A percentile compares a stretch with the other conserved stretches of the same genome.
Conservation (phyloP, 2,888 invertebrate species). For the Myopa testacea region DNA sequence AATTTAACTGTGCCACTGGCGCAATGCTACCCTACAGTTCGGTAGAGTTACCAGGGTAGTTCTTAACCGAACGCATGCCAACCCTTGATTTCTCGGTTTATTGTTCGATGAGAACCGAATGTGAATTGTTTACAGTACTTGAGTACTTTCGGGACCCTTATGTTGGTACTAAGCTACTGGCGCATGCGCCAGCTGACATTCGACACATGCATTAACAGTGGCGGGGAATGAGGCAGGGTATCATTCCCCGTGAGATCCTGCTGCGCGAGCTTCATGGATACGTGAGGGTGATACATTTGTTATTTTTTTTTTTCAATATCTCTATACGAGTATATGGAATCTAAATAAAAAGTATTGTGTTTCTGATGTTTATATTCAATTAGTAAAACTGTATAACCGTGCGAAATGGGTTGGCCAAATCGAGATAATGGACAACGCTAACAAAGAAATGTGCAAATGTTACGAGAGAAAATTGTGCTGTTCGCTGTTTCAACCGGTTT, state of each 20-base stretch:
- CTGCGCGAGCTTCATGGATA: not conserved
- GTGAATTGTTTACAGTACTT: not conserved
- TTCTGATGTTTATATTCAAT: too few species aligned
- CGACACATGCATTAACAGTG: not conserved
- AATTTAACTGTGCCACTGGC: conserved; percentile 23
- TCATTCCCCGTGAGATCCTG: not conserved
- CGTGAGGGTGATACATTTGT: not conserved
- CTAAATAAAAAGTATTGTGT: too few species aligned
- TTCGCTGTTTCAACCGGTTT: too few species aligned
- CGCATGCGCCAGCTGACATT: conserved; percentile 46
- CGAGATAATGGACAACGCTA: too few species aligned
- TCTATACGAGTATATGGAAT: too few species aligned
- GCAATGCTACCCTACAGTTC: not conserved
- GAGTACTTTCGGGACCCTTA: not conserved
- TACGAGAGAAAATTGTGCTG: too few species aligned
- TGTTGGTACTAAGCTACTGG: conserved; percentile 12
- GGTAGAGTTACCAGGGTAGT: not conserved
- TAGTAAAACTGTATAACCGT: too few species aligned
- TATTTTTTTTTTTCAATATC: not conserved
- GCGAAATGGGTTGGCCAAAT: too few species aligned
- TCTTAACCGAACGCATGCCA: conserved; percentile 5
- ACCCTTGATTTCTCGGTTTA: conserved; percentile 40
- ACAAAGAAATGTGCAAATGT: too few species aligned
- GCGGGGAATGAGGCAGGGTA: not conserved
- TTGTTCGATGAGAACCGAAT: conserved; percentile 20